Evolutionary conservation across 2,113 vertebrate species (phyloP).

Genomic region (Crotalus horridus): DNA sequence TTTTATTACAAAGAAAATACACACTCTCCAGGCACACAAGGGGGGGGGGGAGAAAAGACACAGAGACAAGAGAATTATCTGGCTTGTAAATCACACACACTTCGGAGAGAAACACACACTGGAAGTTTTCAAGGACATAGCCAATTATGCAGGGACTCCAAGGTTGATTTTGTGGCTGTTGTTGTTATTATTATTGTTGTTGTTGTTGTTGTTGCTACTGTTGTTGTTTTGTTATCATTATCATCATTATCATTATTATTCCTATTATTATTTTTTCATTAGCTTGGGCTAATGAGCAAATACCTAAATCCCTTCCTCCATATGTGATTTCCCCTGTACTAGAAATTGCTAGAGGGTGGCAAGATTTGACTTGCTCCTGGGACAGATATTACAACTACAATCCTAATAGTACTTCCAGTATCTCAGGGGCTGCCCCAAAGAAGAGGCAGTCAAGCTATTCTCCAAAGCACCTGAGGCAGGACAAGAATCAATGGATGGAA

Average conservation of each 20-base stretch:
- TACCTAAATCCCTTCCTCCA: neutral
- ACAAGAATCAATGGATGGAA: too few relatives aligned
- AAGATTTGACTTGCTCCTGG: too few relatives aligned
- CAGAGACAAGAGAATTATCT: neutral
- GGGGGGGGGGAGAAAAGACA: neutral
- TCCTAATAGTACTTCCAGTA: neutral
- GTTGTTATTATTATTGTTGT: too few relatives aligned
- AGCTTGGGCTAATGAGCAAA: neutral
- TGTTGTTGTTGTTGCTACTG: neutral
- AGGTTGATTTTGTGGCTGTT: neutral
- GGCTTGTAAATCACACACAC: slow-evolving; percentile 28
- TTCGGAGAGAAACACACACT: neutral
- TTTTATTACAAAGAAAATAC: slow-evolving; percentile 67
- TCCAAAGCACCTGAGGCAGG: too few relatives aligned
- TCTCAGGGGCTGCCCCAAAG: too few relatives aligned
- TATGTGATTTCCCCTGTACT: neutral
- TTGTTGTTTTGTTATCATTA: neutral
- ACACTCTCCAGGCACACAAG: neutral
- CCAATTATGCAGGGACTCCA: neutral
- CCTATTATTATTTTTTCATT: neutral
- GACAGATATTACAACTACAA: neutral
- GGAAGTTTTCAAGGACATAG: slow-evolving; percentile 53
- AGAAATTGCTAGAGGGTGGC: neutral
- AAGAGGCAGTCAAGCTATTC: too few relatives aligned
- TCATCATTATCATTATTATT: neutral